These are phyloP conservation scores for Melolontha melolontha DNA, from an alignment of 2,888 invertebrate genomes.

Conservation along the genomic window DNA sequence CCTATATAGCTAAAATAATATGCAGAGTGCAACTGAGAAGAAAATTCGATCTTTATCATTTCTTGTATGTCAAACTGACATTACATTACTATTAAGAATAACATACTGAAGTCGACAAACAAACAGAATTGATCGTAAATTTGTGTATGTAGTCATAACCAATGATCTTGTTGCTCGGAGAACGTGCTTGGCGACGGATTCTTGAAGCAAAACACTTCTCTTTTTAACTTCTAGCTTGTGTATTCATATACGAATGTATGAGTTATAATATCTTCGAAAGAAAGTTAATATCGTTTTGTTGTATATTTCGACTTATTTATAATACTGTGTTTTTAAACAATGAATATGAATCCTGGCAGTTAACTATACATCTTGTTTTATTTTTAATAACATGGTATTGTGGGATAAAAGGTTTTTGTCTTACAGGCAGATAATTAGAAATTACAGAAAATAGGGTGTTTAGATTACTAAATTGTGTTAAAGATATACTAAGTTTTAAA, in stretches of 20 bases:
- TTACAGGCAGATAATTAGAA: too few relatives aligned
- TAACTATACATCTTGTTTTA: too few relatives aligned
- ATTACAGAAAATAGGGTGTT: too few relatives aligned
- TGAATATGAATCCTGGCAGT: too few relatives aligned
- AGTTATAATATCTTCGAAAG: conserved; percentile 8
- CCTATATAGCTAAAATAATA: conserved; percentile 1
- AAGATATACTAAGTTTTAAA: too few relatives aligned
- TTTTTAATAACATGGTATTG: too few relatives aligned
- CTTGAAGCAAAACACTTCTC: conserved; percentile 32
- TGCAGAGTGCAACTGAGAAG: background rate
- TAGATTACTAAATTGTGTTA: too few relatives aligned
- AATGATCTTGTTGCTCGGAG: conserved; percentile 51
- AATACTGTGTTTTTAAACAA: too few relatives aligned
- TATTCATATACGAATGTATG: conserved; percentile 11
- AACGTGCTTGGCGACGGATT: conserved; percentile 53
- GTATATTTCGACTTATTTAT: too few relatives aligned
- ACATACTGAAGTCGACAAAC: conserved; percentile 11
- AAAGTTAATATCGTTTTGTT: too few relatives aligned
- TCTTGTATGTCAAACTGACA: conserved; percentile 6
- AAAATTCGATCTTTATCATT: conserved; percentile 3
- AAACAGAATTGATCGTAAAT: conserved; percentile 51
- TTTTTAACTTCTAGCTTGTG: conserved; percentile 26
- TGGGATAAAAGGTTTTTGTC: too few relatives aligned
- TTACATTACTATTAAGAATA: conserved; percentile 13
- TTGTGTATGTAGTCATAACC: conserved; percentile 52